Evolutionary conservation across 2,797 vertebrate genomes (phyloP).

Genomic region (Gallirallus australis): DNA sequence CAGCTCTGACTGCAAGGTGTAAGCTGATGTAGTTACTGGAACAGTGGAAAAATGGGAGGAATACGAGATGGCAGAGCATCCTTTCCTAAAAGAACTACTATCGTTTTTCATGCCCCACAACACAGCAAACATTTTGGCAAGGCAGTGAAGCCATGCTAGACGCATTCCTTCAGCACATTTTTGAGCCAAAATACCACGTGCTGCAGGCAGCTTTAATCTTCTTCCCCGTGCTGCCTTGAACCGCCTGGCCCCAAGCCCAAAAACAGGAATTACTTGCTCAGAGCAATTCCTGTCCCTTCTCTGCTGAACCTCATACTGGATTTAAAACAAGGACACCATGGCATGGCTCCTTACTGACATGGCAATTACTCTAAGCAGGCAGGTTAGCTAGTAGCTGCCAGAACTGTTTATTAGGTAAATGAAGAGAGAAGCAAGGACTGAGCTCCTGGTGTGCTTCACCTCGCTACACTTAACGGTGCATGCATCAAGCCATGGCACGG

Average conservation of each 20-base stretch:
- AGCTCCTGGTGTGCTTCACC: rapidly evolving
- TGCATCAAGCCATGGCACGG: rapidly evolving
- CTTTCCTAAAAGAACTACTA: background rate
- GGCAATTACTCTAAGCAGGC: conserved; percentile 42
- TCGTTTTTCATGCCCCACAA: background rate
- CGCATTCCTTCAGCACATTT: conserved; percentile 40
- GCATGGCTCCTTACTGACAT: conserved; percentile 27
- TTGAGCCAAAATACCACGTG: conserved; percentile 61
- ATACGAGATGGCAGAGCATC: rapidly evolving
- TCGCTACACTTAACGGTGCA: rapidly evolving
- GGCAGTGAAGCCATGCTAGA: conserved; percentile 36
- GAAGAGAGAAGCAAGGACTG: background rate
- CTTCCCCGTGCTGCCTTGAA: background rate
- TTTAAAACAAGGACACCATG: conserved; percentile 42
- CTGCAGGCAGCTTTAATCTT: conserved; percentile 50
- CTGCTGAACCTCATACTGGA: conserved; percentile 9
- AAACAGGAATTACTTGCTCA: conserved; percentile 53
- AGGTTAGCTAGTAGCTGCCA: background rate
- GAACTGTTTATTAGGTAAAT: conserved; percentile 39
- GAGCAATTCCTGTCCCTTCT: conserved; percentile 60
- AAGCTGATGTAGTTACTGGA: background rate
- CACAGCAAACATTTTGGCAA: conserved; percentile 11
- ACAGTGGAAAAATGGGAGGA: background rate
- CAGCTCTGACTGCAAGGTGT: rapidly evolving
- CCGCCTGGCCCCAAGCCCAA: conserved; percentile 47